A percentile compares a stretch with the other conserved stretches of the same genome.
Conservation (phyloP, 2,888 invertebrate genomes). For the Patella depressa region DNA sequence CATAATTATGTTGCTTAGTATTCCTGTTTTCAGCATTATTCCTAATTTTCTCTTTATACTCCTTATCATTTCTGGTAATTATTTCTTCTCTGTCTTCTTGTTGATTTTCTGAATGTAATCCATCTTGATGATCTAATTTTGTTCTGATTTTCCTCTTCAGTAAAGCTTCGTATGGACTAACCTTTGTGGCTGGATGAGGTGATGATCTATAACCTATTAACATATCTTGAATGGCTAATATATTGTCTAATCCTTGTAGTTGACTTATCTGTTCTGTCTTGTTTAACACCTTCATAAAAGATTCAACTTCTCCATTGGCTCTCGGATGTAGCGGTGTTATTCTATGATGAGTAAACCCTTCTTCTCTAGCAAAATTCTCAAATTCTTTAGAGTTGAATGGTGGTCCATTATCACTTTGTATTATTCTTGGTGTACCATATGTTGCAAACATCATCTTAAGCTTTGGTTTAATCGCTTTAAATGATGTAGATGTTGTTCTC, state of each 20-base stretch:
- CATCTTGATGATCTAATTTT: slow-evolving; percentile 21
- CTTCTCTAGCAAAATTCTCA: slow-evolving; percentile 26
- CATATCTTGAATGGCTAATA: slow-evolving; percentile 29
- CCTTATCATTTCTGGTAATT: slow-evolving; percentile 8
- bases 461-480: slow-evolving; percentile 17
- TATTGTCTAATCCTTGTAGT: slow-evolving; percentile 15
- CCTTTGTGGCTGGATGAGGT: slow-evolving; percentile 33
- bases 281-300: slow-evolving; percentile 31
- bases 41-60: slow-evolving; percentile 6
- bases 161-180: slow-evolving; percentile 28
- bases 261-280: slow-evolving; percentile 29
- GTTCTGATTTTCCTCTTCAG: slow-evolving; percentile 27
- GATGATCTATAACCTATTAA: slow-evolving; percentile 33
- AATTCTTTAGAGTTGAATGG: slow-evolving; percentile 33
- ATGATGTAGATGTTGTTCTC: slow-evolving; percentile 23
- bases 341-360: slow-evolving; percentile 33
- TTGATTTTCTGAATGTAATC: neutral
- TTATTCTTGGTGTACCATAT: slow-evolving; percentile 24
- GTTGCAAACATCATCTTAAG: slow-evolving; percentile 30
- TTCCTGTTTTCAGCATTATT: slow-evolving; percentile 12
- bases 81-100: neutral
- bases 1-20: slow-evolving; percentile 21
- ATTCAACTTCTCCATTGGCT: slow-evolving; percentile 36
- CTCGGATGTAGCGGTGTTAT: slow-evolving; percentile 31
- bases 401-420: slow-evolving; percentile 32